Base-by-base conservation (phyloP, 2,888 invertebrate genomes). In the Eudemis profundana region DNA sequence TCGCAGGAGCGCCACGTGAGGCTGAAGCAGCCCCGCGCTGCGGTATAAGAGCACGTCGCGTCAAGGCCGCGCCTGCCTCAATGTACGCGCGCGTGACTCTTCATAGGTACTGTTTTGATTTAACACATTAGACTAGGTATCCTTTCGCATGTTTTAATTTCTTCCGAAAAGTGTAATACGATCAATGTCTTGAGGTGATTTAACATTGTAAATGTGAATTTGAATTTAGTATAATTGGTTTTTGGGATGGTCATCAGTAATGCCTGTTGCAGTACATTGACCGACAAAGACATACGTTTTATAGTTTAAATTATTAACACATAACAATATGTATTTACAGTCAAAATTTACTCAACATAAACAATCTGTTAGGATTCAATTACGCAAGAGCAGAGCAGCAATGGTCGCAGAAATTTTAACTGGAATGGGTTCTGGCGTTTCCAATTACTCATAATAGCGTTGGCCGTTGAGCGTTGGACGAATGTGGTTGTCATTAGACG, bases 371-470 rank as follows among this genome's bases (percentile, higher is more conserved):
- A 59, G 38, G 36, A 40, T 65, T 53, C 38, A 65, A 60, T 65
- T 60, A 65, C 65, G 60, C 40, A 46, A 47, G 46, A 12, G 65
- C 60, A 65, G 53, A 59, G 14, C 53, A 62, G 19, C 27, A 53
- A 51, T 57, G 42, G 59, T 59, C 59, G 60, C 65, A 71, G 68
- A 70, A 56, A 66, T 69, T 65, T 53, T 44, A 65, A 63, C 57
- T 59, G 54, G 57, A 57, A 68, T 64, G 66, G 64, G 59, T 59
- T 57, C 61, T 38, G 61, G 65, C 66, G 69, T 54, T 53, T 71
- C 69, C 70, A 69, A 71, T 73, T 72, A 73, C 72, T 60, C 56
- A 54, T 72, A 66, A 65, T 72, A 70, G 66, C 50, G 46, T 44
- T 56, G 61, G 38, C 61, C 61, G 61, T 61, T 61, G 61, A 54